A percentile compares a stretch with the other conserved stretches of the same genome.
Conservation (phyloP, 2,113 vertebrate species). For the Leucoraja erinaceus region DNA sequence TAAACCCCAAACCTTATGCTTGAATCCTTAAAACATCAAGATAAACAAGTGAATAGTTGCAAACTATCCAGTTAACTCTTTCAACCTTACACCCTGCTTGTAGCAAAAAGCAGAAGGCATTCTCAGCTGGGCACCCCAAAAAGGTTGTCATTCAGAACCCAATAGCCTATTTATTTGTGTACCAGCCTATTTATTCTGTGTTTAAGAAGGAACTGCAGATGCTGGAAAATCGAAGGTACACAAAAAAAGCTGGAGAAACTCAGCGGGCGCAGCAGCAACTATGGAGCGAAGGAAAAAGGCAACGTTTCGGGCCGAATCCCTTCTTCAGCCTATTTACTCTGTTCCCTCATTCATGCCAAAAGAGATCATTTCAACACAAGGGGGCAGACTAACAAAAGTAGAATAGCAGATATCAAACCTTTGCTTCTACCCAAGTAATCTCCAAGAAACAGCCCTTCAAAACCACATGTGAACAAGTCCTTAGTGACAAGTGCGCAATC, state of each 20-base stretch:
- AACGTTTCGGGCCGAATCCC: too few species aligned
- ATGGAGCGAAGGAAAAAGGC: too few species aligned
- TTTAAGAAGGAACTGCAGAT: too few species aligned
- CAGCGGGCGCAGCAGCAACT: too few species aligned
- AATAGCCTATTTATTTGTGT: too few species aligned
- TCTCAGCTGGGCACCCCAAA: not conserved
- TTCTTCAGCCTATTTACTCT: too few species aligned
- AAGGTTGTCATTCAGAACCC: not conserved
- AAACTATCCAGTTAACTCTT: not conserved
- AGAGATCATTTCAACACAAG: not conserved
- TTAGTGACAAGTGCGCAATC: not conserved
- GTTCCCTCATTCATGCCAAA: not conserved
- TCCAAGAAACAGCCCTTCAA: not conserved
- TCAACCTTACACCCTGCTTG: not conserved
- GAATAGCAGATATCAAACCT: not conserved
- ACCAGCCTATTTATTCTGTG: too few species aligned
- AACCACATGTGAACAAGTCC: not conserved
- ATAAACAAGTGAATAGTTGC: not conserved
- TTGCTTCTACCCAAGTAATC: not conserved
- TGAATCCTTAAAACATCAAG: not conserved
- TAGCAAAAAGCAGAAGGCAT: not conserved
- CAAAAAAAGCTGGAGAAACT: too few species aligned
- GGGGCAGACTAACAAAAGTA: not conserved
- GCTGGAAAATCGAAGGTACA: too few species aligned
- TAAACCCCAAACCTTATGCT: not conserved